These are phyloP conservation scores for Eulemur albifrons DNA, from an alignment of 2,797 vertebrate genomes.

Conservation along the genomic window DNA sequence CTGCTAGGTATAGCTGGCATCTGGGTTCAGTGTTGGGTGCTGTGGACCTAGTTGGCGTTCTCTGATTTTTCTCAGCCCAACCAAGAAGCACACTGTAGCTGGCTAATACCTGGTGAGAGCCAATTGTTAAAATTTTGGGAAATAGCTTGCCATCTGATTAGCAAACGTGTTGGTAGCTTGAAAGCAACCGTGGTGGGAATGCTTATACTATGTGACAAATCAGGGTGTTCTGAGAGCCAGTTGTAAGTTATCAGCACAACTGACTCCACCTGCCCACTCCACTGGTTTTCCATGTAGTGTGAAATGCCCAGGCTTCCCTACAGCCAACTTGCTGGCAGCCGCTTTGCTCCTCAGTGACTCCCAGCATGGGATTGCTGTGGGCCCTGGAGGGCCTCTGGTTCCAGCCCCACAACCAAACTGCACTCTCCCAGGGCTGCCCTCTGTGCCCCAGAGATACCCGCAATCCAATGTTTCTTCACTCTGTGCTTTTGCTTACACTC, in stretches of 20 bases:
- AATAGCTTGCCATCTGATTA: background rate
- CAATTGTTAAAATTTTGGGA: background rate
- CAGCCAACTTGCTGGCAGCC: background rate
- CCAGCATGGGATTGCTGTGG: too few relatives aligned
- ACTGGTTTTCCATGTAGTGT: fast-evolving
- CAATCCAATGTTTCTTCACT: background rate
- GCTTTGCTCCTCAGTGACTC: background rate
- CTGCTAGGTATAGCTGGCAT: background rate
- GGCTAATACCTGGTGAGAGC: background rate
- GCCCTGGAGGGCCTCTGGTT: background rate
- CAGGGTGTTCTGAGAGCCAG: background rate
- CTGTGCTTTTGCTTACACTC: background rate
- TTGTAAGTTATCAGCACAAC: background rate
- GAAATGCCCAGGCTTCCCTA: background rate
- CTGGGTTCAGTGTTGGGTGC: background rate
- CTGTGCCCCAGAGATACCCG: background rate
- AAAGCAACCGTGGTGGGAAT: background rate
- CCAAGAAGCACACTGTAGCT: background rate
- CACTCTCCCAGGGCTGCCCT: background rate
- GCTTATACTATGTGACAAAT: fast-evolving
- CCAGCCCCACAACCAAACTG: background rate
- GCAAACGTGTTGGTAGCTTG: background rate
- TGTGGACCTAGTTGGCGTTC: background rate
- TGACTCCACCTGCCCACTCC: background rate
- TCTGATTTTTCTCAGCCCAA: background rate